Evolutionary conservation across 2,113 vertebrate species (phyloP).

Genomic region (Perca schrenkii): DNA sequence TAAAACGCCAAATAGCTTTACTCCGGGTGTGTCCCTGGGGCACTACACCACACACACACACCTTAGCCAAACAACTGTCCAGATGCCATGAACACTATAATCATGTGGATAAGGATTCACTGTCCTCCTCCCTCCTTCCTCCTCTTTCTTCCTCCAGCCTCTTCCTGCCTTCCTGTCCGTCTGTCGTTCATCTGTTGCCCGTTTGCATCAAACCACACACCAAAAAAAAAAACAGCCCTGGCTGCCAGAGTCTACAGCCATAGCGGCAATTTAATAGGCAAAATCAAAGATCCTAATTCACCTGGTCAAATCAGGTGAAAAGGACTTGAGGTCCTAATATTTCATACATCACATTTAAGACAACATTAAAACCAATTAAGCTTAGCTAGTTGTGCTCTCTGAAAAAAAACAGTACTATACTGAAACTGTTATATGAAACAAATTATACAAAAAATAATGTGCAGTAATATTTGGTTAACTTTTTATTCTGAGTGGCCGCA

Average conservation of each 20-base stretch:
- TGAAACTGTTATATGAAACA: neutral
- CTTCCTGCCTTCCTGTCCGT: slow-evolving; percentile 59
- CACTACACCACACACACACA: slow-evolving; percentile 22
- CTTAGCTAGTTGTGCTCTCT: neutral
- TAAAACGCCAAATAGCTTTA: slow-evolving; percentile 54
- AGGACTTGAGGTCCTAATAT: neutral
- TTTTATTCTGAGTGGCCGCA: slow-evolving; percentile 24
- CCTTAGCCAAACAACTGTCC: slow-evolving; percentile 70
- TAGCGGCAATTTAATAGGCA: neutral
- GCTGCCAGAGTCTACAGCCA: neutral
- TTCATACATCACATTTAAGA: neutral
- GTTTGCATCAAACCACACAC: slow-evolving; percentile 58
- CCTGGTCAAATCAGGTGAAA: neutral
- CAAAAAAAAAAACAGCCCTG: slow-evolving; percentile 41
- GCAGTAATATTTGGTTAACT: slow-evolving; percentile 12
- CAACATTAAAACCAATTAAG: neutral
- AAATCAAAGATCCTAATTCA: neutral
- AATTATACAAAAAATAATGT: neutral
- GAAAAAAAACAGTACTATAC: neutral
- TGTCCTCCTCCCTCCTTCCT: slow-evolving; percentile 32
- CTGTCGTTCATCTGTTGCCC: slow-evolving; percentile 50
- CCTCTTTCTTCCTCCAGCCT: slow-evolving; percentile 36
- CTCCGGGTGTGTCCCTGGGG: slow-evolving; percentile 78
- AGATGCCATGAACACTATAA: slow-evolving; percentile 74
- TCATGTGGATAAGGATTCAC: slow-evolving; percentile 62